phyloP scores from a whole-genome alignment of 1,140 invertebrate genomes.

The Notospermus geniculatus region DNA sequence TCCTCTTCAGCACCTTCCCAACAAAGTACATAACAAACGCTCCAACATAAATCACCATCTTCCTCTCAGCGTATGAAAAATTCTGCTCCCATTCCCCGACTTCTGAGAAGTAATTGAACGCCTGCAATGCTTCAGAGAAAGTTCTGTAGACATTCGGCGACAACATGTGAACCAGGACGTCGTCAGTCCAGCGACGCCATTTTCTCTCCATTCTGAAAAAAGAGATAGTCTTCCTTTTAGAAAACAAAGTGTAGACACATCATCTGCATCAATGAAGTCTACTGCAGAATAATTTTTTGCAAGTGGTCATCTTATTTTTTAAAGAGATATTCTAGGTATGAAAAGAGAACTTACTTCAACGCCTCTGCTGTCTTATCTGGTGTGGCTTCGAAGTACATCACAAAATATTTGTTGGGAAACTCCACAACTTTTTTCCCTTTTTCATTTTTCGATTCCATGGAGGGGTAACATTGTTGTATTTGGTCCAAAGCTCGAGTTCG shows the following conservation, averaged over 20 bases:
- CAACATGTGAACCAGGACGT: conserved; percentile 83
- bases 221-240: not conserved
- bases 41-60: conserved; percentile 89
- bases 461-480: conserved; percentile 81
- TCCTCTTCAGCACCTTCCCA: conserved; percentile 82
- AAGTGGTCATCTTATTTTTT: too few species aligned
- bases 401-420: conserved; percentile 90
- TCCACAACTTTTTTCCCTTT: conserved; percentile 41
- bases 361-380: conserved; percentile 24
- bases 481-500: conserved; percentile 64
- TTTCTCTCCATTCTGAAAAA: conserved; percentile 78
- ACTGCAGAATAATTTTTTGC: too few species aligned
- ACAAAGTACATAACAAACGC: conserved; percentile 92
- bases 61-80: conserved; percentile 81
- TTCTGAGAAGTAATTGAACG: conserved; percentile 55
- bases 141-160: conserved; percentile 97
- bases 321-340: too few species aligned
- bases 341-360: conserved; percentile 36
- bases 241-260: not conserved
- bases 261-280: too few species aligned
- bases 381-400: conserved; percentile 74
- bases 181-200: conserved; percentile 94
- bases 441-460: conserved; percentile 57
- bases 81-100: conserved; percentile 88
- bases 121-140: conserved; percentile 66